Percentiles rank a stretch among this genome's conserved stretches.
phyloP scores from a whole-genome alignment of 2,888 invertebrate genomes.

The Trissolcus brochymenae region DNA sequence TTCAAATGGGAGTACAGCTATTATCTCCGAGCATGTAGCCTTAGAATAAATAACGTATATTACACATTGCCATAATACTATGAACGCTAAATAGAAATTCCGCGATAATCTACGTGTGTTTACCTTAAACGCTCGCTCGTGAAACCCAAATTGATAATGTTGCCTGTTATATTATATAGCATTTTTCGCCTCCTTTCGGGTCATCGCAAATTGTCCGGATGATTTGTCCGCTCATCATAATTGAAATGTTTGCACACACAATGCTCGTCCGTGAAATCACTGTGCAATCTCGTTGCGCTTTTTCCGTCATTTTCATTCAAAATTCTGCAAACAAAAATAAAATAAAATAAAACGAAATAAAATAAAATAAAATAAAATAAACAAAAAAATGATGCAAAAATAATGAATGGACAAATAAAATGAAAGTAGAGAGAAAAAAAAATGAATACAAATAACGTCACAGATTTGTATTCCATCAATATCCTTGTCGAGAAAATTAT shows the following conservation, averaged over 20 bases:
- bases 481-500: too few relatives aligned
- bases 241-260: slow-evolving; percentile 5
- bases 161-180: slow-evolving; percentile 12
- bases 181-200: slow-evolving; percentile 22
- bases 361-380: too few relatives aligned
- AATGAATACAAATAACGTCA: too few relatives aligned
- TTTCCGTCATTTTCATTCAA: too few relatives aligned
- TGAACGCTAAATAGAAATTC: slow-evolving; percentile 52
- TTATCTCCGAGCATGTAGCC: slow-evolving; percentile 52
- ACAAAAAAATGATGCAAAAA: too few relatives aligned
- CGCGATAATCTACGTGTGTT: slow-evolving; percentile 39
- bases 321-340: too few relatives aligned
- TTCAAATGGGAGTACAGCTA: slow-evolving; percentile 44
- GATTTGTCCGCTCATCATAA: slow-evolving; percentile 12
- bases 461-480: too few relatives aligned
- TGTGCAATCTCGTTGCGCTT: too few relatives aligned
- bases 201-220: slow-evolving; percentile 12
- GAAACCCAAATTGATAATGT: slow-evolving; percentile 47
- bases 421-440: too few relatives aligned
- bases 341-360: too few relatives aligned
- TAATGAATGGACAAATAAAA: too few relatives aligned
- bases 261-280: too few relatives aligned
- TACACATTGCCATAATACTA: slow-evolving; percentile 45
- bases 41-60: slow-evolving; percentile 52
- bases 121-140: slow-evolving; percentile 26